Base-by-base conservation (phyloP, 2,888 invertebrate species). In the Schrankia costaestrigalis region DNA sequence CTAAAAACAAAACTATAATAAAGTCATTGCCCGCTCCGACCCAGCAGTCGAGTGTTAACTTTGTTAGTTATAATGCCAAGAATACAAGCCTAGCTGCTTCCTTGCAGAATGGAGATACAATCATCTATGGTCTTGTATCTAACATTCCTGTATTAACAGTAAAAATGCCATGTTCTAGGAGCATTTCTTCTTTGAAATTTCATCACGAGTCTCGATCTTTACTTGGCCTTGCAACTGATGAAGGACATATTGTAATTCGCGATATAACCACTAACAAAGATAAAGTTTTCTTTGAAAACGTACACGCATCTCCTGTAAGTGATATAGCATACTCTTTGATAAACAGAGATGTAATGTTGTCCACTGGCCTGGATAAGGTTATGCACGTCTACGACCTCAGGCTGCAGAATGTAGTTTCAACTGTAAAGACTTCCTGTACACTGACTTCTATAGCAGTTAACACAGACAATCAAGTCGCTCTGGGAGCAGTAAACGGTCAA, bases 251-350 rank as follows among this genome's bases (percentile, higher is more conserved):
- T 12, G 62, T 85, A 6, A 58, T 89, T 4, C 68, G 81, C 47
- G 89, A 89, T 42, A 71, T 88, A 15, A 75, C 76, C 8, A 79
- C 78, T 1, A 85, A 87, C 41, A 88, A 83, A 58, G 87, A 89
- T 38, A 86, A 78, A 65, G 78, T 68, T 4, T 75, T 71, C 40
- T 83, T 85, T 71, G 82, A 86, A 53, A 82, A 84, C 54, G 80
- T 89, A 3, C 91, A 91, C 53, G 86, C 87, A 10, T 89, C 90
- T 2, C 89, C 90, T 1, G 89, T 91, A n/a, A 90, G 89, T 46
- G 89, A 89, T 47, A 76, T 90, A 36, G 72, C 82, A 17, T 91
- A 86, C 66, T 90, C 90, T 0, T 82, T 89, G 0, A 75, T 89
- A 6, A 90, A 90, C 51, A 75, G 78, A 42, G 90, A 90, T 65